Evolutionary conservation across 2,113 vertebrate species (phyloP).

Genomic region (Empidonax traillii): DNA sequence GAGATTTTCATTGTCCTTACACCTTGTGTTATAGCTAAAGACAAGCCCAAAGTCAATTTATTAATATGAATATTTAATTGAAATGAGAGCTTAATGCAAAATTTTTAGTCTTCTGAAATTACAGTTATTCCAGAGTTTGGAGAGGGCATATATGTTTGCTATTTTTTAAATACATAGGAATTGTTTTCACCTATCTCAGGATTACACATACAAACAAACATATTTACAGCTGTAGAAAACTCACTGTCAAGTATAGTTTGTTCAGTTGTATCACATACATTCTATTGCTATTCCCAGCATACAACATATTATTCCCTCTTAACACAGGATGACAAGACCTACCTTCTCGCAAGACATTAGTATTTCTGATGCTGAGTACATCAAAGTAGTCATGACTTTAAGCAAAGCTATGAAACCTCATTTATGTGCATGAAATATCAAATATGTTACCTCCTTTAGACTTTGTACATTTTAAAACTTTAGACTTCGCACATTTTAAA

Average conservation of each 20-base stretch:
- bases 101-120: not conserved
- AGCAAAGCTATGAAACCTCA: accelerated
- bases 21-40: not conserved
- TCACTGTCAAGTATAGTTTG: not conserved
- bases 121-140: not conserved
- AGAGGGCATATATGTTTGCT: not conserved
- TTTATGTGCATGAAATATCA: not conserved
- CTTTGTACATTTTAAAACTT: not conserved
- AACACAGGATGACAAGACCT: not conserved
- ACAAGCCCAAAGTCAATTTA: not conserved
- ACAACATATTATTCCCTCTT: not conserved
- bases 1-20: not conserved
- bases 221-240: not conserved
- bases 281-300: not conserved
- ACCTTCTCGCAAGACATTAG: not conserved
- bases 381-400: not conserved
- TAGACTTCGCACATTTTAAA: not conserved
- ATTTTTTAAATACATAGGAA: not conserved
- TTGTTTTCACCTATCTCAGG: not conserved
- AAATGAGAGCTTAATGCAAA: not conserved
- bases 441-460: not conserved
- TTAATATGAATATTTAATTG: not conserved
- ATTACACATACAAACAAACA: not conserved
- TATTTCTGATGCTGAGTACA: not conserved
- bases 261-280: not conserved